These are phyloP conservation scores for Phymatocera aterrima DNA, from an alignment of 2,888 invertebrate species.

Conservation along the genomic window DNA sequence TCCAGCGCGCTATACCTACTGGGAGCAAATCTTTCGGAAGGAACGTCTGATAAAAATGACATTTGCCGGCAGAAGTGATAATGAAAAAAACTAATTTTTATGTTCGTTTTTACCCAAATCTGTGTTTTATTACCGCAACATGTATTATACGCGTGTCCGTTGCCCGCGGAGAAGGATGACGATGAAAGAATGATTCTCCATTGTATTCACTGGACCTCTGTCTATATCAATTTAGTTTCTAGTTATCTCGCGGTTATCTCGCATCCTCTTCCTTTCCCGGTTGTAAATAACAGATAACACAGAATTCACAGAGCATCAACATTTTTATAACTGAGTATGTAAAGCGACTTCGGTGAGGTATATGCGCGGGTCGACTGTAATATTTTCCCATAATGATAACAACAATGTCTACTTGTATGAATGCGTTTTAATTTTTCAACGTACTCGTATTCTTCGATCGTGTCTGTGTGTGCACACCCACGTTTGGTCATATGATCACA, in stretches of 20 bases:
- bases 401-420: too few species aligned
- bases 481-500: too few species aligned
- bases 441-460: too few species aligned
- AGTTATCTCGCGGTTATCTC: constrained; percentile 54
- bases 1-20: neutral
- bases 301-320: constrained; percentile 20
- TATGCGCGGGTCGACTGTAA: too few species aligned
- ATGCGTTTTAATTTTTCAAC: too few species aligned
- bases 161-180: neutral
- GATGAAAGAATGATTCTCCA: neutral
- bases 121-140: neutral
- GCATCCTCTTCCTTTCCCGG: constrained; percentile 64
- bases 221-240: constrained; percentile 15
- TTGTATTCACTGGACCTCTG: constrained; percentile 22
- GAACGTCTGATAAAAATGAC: neutral
- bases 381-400: too few species aligned
- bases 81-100: too few species aligned
- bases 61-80: neutral
- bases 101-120: neutral
- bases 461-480: too few species aligned
- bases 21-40: too few species aligned
- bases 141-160: neutral
- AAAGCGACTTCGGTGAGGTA: neutral
- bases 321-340: neutral
- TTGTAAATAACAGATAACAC: constrained; percentile 45